A percentile compares a stretch with the other conserved stretches of the same genome.
phyloP scores from a whole-genome alignment of 1,140 invertebrate species.

The Pseudomyrmex sp. region DNA sequence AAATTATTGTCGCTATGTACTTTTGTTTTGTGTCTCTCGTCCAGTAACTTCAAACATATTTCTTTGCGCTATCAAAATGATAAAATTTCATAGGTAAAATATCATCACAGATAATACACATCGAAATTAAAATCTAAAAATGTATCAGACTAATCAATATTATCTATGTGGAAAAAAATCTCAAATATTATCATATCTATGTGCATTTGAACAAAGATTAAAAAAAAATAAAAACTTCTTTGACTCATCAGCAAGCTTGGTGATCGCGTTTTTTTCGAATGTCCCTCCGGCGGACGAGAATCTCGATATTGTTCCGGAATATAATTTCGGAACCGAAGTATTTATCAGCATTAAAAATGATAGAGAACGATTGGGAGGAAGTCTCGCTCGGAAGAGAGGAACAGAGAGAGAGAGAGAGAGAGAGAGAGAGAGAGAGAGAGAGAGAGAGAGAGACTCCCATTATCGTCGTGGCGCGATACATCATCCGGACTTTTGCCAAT shows the following conservation, averaged over 20 bases:
- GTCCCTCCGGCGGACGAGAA: background rate
- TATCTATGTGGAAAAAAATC: too few species aligned
- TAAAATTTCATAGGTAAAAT: too few species aligned
- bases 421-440: constrained; percentile 1
- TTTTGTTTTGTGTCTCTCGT: too few species aligned
- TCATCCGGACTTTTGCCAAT: constrained; percentile 75
- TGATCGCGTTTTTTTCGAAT: background rate
- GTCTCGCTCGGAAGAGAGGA: background rate
- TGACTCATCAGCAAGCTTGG: background rate
- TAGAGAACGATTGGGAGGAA: constrained; percentile 46
- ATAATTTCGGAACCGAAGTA: constrained; percentile 39
- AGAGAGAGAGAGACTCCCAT: constrained; percentile 33
- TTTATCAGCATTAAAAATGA: constrained; percentile 60
- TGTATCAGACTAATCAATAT: too few species aligned
- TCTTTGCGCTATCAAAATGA: too few species aligned
- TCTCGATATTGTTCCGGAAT: constrained; percentile 13
- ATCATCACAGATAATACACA: too few species aligned
- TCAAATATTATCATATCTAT: too few species aligned
- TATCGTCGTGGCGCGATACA: constrained; percentile 73
- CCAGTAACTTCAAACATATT: too few species aligned
- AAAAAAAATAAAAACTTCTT: background rate
- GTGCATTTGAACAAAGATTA: background rate
- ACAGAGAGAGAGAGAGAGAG: constrained; percentile 1
- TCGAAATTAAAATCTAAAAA: too few species aligned
- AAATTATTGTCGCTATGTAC: too few species aligned